Percentiles rank a stretch among this genome's conserved stretches.
Conservation (phyloP, 2,797 vertebrate species). For the Arctocebus calabarensis region DNA sequence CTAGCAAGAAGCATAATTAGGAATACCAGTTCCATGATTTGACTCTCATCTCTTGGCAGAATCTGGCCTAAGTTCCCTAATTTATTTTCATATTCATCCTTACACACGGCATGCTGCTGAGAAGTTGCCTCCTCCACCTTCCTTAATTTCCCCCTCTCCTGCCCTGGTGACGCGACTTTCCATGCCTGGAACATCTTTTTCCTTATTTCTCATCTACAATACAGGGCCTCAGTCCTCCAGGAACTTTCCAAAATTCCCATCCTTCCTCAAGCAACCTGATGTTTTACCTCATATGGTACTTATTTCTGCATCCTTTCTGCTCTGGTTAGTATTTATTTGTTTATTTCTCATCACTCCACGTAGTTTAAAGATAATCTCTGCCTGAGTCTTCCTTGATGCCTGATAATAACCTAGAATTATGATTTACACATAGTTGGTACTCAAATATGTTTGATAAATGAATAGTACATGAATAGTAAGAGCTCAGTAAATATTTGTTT, state of each 20-base stretch:
- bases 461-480: neutral
- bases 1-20: neutral
- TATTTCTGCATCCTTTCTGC: neutral
- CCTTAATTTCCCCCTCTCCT: neutral
- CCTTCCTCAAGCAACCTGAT: no score
- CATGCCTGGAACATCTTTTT: neutral
- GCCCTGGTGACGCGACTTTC: neutral
- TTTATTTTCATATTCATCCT: neutral
- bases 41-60: neutral
- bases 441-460: neutral
- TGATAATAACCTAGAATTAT: neutral
- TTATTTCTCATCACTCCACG: neutral
- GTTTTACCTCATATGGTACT: neutral
- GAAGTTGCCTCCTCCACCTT: neutral
- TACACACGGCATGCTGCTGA: neutral
- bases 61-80: neutral
- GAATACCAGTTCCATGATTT: neutral
- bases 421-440: neutral
- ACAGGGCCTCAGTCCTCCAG: neutral
- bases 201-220: fast-evolving
- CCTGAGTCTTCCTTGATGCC: neutral
- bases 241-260: neutral
- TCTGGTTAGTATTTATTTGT: neutral
- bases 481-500: neutral
- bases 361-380: neutral